A percentile compares a stretch with the other conserved stretches of the same genome.
Conservation (phyloP, 2,797 vertebrate species). For the Pyrocephalus nanus region DNA sequence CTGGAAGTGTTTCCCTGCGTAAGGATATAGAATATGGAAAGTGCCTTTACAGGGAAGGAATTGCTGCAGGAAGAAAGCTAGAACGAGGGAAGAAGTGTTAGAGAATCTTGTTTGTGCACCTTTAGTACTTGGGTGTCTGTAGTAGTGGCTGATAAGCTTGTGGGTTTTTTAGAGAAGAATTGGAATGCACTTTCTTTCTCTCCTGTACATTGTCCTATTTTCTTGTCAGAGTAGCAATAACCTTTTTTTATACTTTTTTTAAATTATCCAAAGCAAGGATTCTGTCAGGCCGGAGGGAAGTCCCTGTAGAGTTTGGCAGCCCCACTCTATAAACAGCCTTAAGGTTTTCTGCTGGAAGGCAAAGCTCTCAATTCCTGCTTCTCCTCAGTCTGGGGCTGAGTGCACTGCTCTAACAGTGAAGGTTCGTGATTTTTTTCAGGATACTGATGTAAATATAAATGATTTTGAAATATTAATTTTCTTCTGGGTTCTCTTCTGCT, state of each 20-base stretch:
- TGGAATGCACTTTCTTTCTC: constrained; percentile 34
- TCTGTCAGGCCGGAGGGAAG: neutral
- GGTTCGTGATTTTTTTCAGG: neutral
- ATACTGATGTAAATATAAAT: constrained; percentile 16
- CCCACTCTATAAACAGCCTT: neutral
- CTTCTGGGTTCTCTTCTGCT: neutral
- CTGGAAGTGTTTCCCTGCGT: neutral
- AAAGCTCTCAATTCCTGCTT: neutral
- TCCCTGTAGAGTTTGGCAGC: neutral
- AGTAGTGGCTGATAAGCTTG: neutral
- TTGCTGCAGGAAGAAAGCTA: neutral
- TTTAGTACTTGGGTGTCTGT: neutral
- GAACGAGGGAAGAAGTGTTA: neutral
- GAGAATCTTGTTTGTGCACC: neutral
- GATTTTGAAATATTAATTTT: neutral
- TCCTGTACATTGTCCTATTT: constrained; percentile 17
- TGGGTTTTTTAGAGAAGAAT: neutral
- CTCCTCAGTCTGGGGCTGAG: neutral
- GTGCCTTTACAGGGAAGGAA: constrained; percentile 55
- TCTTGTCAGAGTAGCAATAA: constrained; percentile 64
- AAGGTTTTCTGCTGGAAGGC: constrained; percentile 2
- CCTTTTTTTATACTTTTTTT: neutral
- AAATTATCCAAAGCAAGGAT: constrained; percentile 22
- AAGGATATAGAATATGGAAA: constrained; percentile 43
- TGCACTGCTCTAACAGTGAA: neutral